These are phyloP conservation scores for Halcyon smyrnensis DNA, from an alignment of 2,797 vertebrate genomes.

Conservation along the genomic window DNA sequence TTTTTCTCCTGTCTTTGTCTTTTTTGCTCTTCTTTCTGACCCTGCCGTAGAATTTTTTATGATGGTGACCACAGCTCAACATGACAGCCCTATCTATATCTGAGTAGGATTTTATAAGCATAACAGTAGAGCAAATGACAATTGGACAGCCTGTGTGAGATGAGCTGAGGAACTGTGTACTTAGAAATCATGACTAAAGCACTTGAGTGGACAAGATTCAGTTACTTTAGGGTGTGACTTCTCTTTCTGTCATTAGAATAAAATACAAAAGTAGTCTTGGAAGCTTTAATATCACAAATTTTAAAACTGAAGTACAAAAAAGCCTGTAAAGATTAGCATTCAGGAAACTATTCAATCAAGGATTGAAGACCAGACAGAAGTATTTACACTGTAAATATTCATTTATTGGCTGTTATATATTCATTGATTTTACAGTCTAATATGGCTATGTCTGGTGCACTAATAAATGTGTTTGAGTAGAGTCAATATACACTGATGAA, in stretches of 20 bases:
- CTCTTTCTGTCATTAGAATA: neutral
- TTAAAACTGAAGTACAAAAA: neutral
- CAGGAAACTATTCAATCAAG: neutral
- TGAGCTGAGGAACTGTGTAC: neutral
- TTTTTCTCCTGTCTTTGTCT: accelerated
- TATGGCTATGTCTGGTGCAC: neutral
- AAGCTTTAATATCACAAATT: neutral
- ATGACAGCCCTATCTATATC: neutral
- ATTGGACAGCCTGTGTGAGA: neutral
- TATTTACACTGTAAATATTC: conserved; percentile 34
- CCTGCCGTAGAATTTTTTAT: neutral
- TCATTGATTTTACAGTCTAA: neutral
- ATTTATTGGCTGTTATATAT: conserved; percentile 2
- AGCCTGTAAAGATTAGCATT: neutral
- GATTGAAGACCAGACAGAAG: neutral
- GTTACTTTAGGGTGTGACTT: neutral
- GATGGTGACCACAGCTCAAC: neutral
- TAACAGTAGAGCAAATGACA: neutral
- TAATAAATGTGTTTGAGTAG: neutral
- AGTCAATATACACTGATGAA: neutral
- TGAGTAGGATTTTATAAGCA: neutral
- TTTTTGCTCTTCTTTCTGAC: neutral
- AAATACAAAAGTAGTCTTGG: neutral
- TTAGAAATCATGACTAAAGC: neutral
- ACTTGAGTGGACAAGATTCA: neutral